phyloP scores from a whole-genome alignment of 2,888 invertebrate species.

The Torymus texanus region DNA sequence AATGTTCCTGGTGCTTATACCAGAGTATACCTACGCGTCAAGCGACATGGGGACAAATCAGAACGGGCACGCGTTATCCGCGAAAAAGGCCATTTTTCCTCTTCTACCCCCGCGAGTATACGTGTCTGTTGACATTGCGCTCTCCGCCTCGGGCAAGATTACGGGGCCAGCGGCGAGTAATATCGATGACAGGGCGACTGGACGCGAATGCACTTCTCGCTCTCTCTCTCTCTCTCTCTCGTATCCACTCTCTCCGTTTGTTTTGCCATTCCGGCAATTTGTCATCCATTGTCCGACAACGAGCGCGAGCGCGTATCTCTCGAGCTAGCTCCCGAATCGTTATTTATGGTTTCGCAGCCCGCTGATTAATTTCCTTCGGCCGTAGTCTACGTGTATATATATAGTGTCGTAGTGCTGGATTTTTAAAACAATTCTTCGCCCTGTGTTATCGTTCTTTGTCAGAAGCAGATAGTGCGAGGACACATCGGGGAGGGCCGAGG shows the following conservation, averaged over 20 bases:
- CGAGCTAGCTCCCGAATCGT: conserved; percentile 61
- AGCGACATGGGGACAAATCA: conserved; percentile 2
- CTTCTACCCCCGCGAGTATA: no score
- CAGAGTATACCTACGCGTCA: not conserved
- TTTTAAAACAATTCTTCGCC: conserved; percentile 45
- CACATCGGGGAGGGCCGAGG: not conserved
- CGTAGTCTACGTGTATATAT: not conserved
- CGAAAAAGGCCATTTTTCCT: conserved; percentile 48
- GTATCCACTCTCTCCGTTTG: conserved; percentile 60
- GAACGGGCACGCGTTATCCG: conserved; percentile 32
- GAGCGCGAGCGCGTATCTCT: conserved; percentile 38
- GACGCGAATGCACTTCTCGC: conserved; percentile 56
- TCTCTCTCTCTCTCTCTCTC: conserved; percentile 54
- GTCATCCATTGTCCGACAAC: conserved; percentile 71
- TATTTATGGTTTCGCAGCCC: conserved; percentile 69
- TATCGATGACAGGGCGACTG: conserved; percentile 65
- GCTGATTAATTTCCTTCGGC: conserved; percentile 69
- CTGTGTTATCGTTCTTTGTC: conserved; percentile 42
- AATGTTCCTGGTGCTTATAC: conserved; percentile 9
- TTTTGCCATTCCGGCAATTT: conserved; percentile 70
- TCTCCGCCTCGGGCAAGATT: conserved; percentile 33
- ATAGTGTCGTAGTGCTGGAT: conserved; percentile 17
- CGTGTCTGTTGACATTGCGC: conserved; percentile 43
- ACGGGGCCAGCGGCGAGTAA: conserved; percentile 58
- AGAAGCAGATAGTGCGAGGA: conserved; percentile 10